Conservation (phyloP, 2,113 vertebrate species). For the Odontophorus gujanensis region DNA sequence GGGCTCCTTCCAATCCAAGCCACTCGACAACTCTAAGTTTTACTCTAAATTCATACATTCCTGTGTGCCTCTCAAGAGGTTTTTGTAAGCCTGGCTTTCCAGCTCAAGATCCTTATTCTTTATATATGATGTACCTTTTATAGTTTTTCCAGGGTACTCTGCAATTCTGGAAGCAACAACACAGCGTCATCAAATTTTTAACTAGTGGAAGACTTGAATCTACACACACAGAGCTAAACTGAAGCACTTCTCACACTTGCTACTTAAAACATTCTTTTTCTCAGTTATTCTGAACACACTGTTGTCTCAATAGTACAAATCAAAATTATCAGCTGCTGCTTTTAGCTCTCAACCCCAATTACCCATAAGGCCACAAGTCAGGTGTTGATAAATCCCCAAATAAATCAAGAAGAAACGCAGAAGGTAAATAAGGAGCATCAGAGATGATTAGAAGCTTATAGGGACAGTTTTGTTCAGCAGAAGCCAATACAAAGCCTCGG, state of each 20-base stretch:
- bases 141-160: conserved; percentile 15
- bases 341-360: not conserved
- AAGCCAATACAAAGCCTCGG: not conserved
- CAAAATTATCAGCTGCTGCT: not conserved
- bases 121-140: not conserved
- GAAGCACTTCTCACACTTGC: not conserved
- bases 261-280: not conserved
- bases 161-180: not conserved
- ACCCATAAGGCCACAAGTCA: not conserved
- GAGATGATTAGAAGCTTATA: not conserved
- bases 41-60: not conserved
- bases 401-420: not conserved
- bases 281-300: not conserved
- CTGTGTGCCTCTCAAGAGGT: not conserved
- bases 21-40: not conserved
- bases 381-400: not conserved
- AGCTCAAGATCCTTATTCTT: not conserved
- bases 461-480: not conserved
- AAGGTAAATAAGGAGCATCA: not conserved
- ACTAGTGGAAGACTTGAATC: not conserved
- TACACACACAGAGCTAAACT: not conserved
- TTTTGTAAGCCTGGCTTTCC: not conserved
- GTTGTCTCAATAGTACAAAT: not conserved
- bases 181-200: not conserved
- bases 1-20: not conserved